These are phyloP conservation scores for Manis pentadactyla DNA, from an alignment of 2,797 vertebrate species.

Conservation along the genomic window DNA sequence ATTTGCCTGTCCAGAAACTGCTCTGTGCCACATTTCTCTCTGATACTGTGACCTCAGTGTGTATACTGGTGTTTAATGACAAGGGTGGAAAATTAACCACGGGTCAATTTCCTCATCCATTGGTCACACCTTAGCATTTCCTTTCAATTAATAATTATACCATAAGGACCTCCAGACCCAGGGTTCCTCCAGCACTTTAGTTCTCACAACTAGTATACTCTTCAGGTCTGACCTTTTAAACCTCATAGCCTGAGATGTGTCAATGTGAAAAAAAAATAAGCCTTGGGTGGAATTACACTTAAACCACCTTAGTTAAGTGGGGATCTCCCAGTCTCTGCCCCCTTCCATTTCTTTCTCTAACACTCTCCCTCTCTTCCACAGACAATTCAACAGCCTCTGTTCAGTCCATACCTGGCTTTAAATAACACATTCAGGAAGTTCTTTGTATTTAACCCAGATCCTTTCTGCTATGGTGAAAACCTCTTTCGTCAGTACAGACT, in stretches of 20 bases:
- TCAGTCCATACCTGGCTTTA: constrained; percentile 52
- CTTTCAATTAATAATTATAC: neutral
- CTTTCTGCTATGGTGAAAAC: constrained; percentile 71
- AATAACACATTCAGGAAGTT: constrained; percentile 68
- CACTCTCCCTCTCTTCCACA: neutral
- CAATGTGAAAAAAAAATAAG: neutral
- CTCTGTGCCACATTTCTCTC: neutral
- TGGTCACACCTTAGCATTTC: constrained; percentile 5
- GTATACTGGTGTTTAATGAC: neutral
- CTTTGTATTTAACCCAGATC: constrained; percentile 72
- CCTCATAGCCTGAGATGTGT: neutral
- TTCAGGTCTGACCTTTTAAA: neutral
- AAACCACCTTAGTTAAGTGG: neutral
- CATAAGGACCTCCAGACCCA: neutral
- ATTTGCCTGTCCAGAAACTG: neutral
- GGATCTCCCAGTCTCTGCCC: neutral
- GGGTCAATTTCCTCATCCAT: neutral
- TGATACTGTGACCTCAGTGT: neutral
- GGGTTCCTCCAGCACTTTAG: neutral
- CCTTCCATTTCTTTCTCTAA: neutral
- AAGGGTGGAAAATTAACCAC: neutral
- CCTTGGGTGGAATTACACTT: neutral
- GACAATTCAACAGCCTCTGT: constrained; percentile 49
- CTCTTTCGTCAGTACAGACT: constrained; percentile 69
- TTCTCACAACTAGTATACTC: neutral